Percentiles rank a stretch among this genome's conserved stretches.
phyloP scores from a whole-genome alignment of 2,113 vertebrate species.

The Anarhynchus alexandrinus region DNA sequence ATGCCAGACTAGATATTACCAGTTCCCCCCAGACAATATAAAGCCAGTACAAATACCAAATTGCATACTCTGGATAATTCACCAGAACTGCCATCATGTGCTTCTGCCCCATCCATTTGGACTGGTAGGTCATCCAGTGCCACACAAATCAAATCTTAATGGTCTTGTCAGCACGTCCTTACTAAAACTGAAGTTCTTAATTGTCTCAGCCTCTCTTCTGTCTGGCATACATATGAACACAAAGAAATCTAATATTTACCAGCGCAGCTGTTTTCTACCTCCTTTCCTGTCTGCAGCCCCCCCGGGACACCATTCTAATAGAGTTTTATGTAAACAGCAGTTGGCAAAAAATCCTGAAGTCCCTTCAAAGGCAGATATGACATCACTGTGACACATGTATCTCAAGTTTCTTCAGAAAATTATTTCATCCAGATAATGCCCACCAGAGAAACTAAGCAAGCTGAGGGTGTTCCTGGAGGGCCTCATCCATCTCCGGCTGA shows the following conservation, averaged over 20 bases:
- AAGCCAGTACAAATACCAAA: not conserved
- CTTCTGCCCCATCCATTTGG: not conserved
- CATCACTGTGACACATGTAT: not conserved
- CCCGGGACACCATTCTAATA: not conserved
- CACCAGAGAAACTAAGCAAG: not conserved
- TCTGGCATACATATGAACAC: not conserved
- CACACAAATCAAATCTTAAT: not conserved
- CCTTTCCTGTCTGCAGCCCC: slow-evolving; percentile 5
- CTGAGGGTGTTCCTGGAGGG: not conserved
- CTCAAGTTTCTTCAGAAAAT: not conserved
- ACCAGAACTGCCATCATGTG: not conserved
- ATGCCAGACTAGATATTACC: not conserved
- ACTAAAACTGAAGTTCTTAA: slow-evolving; percentile 40
- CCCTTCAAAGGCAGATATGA: not conserved
- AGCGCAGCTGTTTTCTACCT: slow-evolving; percentile 37
- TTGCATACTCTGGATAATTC: not conserved
- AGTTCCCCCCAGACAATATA: not conserved
- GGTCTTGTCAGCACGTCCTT: not conserved
- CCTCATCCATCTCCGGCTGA: not conserved
- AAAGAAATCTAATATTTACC: slow-evolving; percentile 50
- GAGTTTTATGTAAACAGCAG: not conserved
- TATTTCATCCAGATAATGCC: not conserved
- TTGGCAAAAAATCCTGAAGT: not conserved
- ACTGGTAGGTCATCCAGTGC: not conserved
- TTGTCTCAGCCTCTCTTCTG: slow-evolving; percentile 10